Base-by-base conservation (phyloP, 2,888 invertebrate species). In the Polyommatus iphigenia region DNA sequence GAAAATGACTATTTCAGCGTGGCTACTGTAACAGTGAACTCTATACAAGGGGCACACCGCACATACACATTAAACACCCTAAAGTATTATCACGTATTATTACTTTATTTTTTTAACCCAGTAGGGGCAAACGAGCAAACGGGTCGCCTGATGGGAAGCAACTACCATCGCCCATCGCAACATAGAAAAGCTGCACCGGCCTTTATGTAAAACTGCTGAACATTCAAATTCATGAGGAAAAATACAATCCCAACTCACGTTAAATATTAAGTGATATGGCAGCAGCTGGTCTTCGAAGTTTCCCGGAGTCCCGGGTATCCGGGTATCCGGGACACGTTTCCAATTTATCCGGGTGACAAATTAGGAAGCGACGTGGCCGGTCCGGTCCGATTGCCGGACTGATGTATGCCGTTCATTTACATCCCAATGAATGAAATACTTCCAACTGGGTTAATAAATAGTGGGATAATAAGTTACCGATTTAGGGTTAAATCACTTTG, bases 361-460 rank as follows among this genome's bases (percentile, higher is more conserved):
- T 62, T 62, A 62, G 24, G 62, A 62, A 62, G n/a, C 62, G 24
- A 62, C 62, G 62, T 62, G 62, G 62, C 62, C 62, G 62, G 62
- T 62, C 62, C 62, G 62, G 13, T 62, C 24, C 62, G 24, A 62
- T 29, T 5, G 10, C 62, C 62, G 62, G 62, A 62, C 24, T 62
- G 62, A 62, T 24, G 24, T 62, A 62, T 62, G 24, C 24, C 62
- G 10, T 24, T 62, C 62, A 62, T 62, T 62, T 62, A 24, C 62
- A 62, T 62, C 24, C 62, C 62, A 62, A 62, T 62, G 10, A 62
- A 62, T 62, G 24, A 62, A 62, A 62, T 62, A 15, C 62, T 46
- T 46, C 46, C 46, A 10, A 46, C 10, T 46, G 46, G 46, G 46
- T 46, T 46, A 46, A 46, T 46, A 46, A 46, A 46, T 46, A 46